A percentile compares a stretch with the other conserved stretches of the same genome.
Conservation (phyloP, 2,888 invertebrate genomes). For the Malachius bipustulatus region DNA sequence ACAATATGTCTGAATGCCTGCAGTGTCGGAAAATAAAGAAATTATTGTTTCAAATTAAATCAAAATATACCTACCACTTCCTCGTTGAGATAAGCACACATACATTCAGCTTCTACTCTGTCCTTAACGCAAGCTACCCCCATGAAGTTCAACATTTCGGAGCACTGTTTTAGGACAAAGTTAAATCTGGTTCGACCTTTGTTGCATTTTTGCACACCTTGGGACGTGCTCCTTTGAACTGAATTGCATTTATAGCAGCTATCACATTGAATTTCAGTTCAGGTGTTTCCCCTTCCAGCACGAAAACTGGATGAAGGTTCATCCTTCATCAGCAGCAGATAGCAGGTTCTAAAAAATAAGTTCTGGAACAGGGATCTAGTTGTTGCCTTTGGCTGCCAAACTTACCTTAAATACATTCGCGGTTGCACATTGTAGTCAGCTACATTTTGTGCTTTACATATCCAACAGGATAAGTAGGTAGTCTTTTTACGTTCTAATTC, state of each 20-base stretch:
- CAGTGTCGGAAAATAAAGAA: too few relatives aligned
- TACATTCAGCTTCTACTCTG: slow-evolving; percentile 80
- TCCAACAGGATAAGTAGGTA: slow-evolving; percentile 83
- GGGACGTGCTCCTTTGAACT: slow-evolving; percentile 42
- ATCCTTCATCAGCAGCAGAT: slow-evolving; percentile 63
- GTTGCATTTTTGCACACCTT: slow-evolving; percentile 31
- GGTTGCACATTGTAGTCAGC: slow-evolving; percentile 61
- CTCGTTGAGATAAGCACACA: slow-evolving; percentile 76
- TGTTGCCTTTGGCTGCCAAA: slow-evolving; percentile 8
- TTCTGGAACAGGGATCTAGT: too few relatives aligned
- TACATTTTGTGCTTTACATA: slow-evolving; percentile 75
- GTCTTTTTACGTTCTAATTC: slow-evolving; percentile 70
- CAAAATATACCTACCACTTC: slow-evolving; percentile 43
- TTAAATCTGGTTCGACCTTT: slow-evolving; percentile 40
- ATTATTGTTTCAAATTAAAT: not conserved
- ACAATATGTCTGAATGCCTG: too few relatives aligned
- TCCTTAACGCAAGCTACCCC: slow-evolving; percentile 72
- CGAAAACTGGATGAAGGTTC: slow-evolving; percentile 73
- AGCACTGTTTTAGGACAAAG: slow-evolving; percentile 54
- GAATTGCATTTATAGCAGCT: slow-evolving; percentile 43
- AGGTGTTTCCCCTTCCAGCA: slow-evolving; percentile 79
- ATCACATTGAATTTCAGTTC: slow-evolving; percentile 69
- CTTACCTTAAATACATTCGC: slow-evolving; percentile 71
- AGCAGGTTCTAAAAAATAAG: slow-evolving; percentile 77
- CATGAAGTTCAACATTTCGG: slow-evolving; percentile 60